Conservation (phyloP, 2,797 vertebrate genomes). For the Bovichtus variegatus region DNA sequence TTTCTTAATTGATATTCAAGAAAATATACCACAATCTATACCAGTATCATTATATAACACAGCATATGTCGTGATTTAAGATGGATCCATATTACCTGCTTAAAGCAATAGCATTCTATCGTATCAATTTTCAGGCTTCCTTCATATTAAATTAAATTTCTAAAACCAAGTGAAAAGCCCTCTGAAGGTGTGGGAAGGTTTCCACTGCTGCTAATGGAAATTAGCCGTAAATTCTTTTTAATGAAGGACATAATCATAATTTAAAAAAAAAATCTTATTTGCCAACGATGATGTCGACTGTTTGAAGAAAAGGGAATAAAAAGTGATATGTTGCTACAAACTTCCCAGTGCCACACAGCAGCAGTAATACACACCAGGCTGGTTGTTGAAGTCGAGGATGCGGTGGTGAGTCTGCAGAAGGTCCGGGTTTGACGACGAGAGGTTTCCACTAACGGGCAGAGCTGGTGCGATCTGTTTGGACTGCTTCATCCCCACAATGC, state of each 20-base stretch:
- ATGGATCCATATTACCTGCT: neutral
- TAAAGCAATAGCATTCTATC: neutral
- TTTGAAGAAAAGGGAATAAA: neutral
- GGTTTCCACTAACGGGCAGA: slow-evolving; percentile 94
- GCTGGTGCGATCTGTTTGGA: slow-evolving; percentile 96
- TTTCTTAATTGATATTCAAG: neutral
- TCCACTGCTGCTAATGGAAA: neutral
- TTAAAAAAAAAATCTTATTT: neutral
- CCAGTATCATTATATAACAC: neutral
- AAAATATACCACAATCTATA: neutral
- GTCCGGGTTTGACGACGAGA: slow-evolving; percentile 98
- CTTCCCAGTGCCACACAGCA: neutral
- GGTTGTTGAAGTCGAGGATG: slow-evolving; percentile 97
- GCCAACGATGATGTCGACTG: neutral
- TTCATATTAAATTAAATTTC: neutral
- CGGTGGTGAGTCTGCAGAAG: slow-evolving; percentile 97
- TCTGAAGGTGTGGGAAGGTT: neutral
- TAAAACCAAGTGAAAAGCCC: neutral
- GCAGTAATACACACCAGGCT: slow-evolving; percentile 88
- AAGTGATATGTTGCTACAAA: neutral
- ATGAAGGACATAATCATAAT: neutral
- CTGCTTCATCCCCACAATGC: slow-evolving; percentile 97
- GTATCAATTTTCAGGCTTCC: too few species aligned
- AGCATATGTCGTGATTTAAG: neutral
- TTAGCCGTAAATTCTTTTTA: neutral